These are phyloP conservation scores for Lasioglossum figueresi DNA, from an alignment of 2,888 invertebrate species.

Conservation along the genomic window DNA sequence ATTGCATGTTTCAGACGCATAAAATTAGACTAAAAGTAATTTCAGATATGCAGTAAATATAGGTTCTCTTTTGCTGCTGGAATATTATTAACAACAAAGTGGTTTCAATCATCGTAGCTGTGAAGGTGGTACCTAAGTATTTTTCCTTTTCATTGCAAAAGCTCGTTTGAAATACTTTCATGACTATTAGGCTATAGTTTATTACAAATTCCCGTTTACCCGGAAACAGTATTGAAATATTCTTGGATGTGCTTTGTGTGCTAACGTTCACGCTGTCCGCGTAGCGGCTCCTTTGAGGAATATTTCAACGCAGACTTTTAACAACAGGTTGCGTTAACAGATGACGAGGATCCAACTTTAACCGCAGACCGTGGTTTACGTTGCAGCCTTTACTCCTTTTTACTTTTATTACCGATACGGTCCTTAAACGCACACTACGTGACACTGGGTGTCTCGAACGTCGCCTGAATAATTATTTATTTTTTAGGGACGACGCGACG, in stretches of 20 bases:
- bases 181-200: not conserved
- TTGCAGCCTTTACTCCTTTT: conserved; percentile 11
- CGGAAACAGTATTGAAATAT: not conserved
- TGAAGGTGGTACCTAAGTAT: not conserved
- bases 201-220: not conserved
- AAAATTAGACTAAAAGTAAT: too few relatives aligned
- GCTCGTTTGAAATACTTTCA: not conserved
- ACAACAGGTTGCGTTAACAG: conserved; percentile 13
- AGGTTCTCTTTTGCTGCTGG: too few relatives aligned
- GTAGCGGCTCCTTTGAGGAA: conserved; percentile 14
- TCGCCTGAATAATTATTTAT: not conserved
- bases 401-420: conserved; percentile 46
- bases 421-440: conserved; percentile 50
- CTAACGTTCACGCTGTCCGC: not conserved
- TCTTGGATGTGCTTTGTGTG: not conserved
- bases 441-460: not conserved
- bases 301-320: conserved; percentile 20
- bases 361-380: conserved; percentile 59
- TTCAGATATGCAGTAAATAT: too few relatives aligned
- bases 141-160: not conserved
- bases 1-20: too few relatives aligned
- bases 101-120: not conserved
- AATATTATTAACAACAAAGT: not conserved
- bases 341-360: conserved; percentile 20
- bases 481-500: not conserved